These are phyloP conservation scores for Eupithecia subumbrata DNA, from an alignment of 2,888 invertebrate genomes.

Conservation along the genomic window DNA sequence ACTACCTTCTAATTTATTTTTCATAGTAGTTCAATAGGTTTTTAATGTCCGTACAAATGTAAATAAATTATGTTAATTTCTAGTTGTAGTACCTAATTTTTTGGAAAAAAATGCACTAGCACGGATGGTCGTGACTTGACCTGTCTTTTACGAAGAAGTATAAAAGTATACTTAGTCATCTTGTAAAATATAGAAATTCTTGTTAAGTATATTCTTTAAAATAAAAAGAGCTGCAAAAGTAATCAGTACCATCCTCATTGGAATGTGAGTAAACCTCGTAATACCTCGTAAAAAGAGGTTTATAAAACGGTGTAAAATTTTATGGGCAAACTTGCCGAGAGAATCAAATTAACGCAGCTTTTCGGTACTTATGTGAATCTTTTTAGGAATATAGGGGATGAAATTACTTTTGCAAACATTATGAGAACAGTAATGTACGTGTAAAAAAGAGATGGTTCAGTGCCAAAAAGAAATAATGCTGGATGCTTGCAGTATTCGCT, in stretches of 20 bases:
- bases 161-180: too few relatives aligned
- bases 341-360: slow-evolving; percentile 12
- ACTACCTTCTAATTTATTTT: too few relatives aligned
- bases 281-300: slow-evolving; percentile 11
- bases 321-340: slow-evolving; percentile 8
- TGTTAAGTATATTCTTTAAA: too few relatives aligned
- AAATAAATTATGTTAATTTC: too few relatives aligned
- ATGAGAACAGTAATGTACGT: background rate
- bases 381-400: slow-evolving; percentile 8
- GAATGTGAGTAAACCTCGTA: background rate
- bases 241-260: background rate
- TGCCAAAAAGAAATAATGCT: background rate
- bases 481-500: background rate
- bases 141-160: too few relatives aligned
- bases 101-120: too few relatives aligned
- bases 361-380: slow-evolving; percentile 12
- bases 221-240: background rate
- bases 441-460: background rate
- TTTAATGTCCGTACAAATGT: too few relatives aligned
- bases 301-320: slow-evolving; percentile 13
- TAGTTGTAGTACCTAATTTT: too few relatives aligned
- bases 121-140: too few relatives aligned
- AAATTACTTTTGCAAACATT: slow-evolving; percentile 9
- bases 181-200: too few relatives aligned
- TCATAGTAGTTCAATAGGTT: too few relatives aligned